Conservation (phyloP, 2,113 vertebrate species). For the Brachyhypopomus occidentalis region DNA sequence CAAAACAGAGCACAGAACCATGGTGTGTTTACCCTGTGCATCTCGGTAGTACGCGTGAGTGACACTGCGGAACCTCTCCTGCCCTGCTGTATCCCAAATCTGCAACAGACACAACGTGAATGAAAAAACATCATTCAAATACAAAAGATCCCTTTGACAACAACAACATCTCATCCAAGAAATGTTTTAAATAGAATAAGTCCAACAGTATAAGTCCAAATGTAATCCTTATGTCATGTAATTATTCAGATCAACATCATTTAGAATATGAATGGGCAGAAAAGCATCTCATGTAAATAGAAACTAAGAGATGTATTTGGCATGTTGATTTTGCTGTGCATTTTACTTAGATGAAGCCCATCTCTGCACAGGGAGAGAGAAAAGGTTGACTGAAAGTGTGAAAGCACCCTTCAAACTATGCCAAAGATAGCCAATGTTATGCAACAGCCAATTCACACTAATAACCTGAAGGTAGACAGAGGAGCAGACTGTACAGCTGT, state of each 20-base stretch:
- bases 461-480: slow-evolving; percentile 37
- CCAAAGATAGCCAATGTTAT: slow-evolving; percentile 39
- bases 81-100: slow-evolving; percentile 99
- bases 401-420: slow-evolving; percentile 24
- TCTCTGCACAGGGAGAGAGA: background rate
- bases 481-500: slow-evolving; percentile 17
- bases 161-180: background rate
- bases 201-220: background rate
- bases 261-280: background rate
- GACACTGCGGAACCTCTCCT: slow-evolving; percentile 96
- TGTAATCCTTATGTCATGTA: background rate
- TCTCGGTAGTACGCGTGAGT: slow-evolving; percentile 98
- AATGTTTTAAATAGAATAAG: background rate
- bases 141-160: background rate
- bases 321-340: background rate
- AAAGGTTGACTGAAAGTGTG: slow-evolving; percentile 30
- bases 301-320: background rate
- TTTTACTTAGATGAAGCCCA: background rate
- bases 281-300: background rate
- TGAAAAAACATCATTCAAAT: slow-evolving; percentile 25
- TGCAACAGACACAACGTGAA: slow-evolving; percentile 54
- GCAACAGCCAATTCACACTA: slow-evolving; percentile 39
- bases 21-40: slow-evolving; percentile 84
- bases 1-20: too few species aligned
- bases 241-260: background rate